A percentile compares a stretch with the other conserved stretches of the same genome.
Conservation (phyloP, 2,888 invertebrate species). For the Lysandra bellargus region DNA sequence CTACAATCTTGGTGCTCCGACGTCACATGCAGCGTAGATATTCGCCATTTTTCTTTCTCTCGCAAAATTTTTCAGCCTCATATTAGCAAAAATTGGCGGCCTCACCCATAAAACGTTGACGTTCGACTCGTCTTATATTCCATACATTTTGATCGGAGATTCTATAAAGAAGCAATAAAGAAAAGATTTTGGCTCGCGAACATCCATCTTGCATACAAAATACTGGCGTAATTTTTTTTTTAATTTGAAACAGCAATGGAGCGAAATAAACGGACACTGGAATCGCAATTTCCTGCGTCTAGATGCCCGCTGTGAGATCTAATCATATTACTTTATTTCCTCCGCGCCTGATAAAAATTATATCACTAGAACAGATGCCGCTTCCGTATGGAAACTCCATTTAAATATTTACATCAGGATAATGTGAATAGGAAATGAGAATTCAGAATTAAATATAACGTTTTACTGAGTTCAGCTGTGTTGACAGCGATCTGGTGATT, state of each 20-base stretch:
- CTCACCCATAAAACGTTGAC: too few relatives aligned
- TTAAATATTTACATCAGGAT: slow-evolving; percentile 24
- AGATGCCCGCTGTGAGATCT: slow-evolving; percentile 22
- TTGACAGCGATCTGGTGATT: background rate
- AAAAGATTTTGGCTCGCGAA: background rate
- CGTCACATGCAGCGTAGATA: too few relatives aligned
- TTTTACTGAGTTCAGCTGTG: background rate
- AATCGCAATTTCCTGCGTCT: slow-evolving; percentile 29
- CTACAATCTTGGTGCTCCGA: too few relatives aligned
- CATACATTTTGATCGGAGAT: too few relatives aligned
- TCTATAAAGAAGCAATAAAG: too few relatives aligned
- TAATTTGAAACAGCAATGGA: slow-evolving; percentile 28
- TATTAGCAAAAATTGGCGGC: too few relatives aligned
- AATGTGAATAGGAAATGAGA: slow-evolving; percentile 2
- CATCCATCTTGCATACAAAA: background rate
- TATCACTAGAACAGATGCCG: slow-evolving; percentile 29
- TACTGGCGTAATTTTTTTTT: background rate
- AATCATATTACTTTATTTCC: slow-evolving; percentile 31
- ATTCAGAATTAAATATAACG: slow-evolving; percentile 5
- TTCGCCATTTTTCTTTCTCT: too few relatives aligned
- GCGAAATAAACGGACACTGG: slow-evolving; percentile 27
- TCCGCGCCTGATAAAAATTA: slow-evolving; percentile 27
- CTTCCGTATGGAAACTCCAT: slow-evolving; percentile 11
- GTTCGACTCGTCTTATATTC: too few relatives aligned
- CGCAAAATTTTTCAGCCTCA: too few relatives aligned